Base-by-base conservation (phyloP, 2,113 vertebrate genomes). In the Dicaeum eximium region DNA sequence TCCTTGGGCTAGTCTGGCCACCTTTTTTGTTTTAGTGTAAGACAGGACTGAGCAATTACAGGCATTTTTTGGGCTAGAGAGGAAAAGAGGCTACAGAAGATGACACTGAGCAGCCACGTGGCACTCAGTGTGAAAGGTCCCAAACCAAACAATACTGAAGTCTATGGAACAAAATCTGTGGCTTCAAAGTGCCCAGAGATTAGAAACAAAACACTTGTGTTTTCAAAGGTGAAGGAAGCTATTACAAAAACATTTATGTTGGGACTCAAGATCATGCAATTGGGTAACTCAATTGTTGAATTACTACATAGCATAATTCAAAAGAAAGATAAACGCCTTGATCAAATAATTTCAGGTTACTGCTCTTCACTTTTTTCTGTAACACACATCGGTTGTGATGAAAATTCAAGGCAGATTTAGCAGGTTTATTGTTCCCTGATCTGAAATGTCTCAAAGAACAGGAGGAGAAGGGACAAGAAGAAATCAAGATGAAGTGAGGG, bases 321-420 rank as follows among this genome's bases (percentile, higher is more conserved):
- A 90, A 88, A 51, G 56, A 42, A 88, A 86, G 57, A 9, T 33
- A 79, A 91, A 73, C 12, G 22, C 27, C 21, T 73, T 60, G 18
- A 80, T 65, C 9, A 60, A 86, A 80, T 60, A 77, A 54, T 33
- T n/a, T 67, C 58, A 72, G 24, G 24, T 64, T 69, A 61, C 27
- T 42, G 30, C 15, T 80, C 33, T 79, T 31, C 13, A 25, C 6
- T 58, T 86, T 48, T 54, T 64, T 45, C 18, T 57, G 10, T 45
- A 48, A 35, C 28, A 58, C n/a, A n/a, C n/a, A n/a, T n/a, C 1
- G 1, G 9, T 53, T 62, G 61, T 11, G 35, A 53, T 1, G 2
- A 70, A 78, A 85, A 81, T 33, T 61, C 28, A 47, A 61, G 45
- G 56, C 35, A 65, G 47, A 78, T 38, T 66, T 48, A 78, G 28